A percentile compares a stretch with the other conserved stretches of the same genome.
These are phyloP conservation scores for Romanomermis culicivorax DNA, from an alignment of 2,888 invertebrate genomes.

Conservation along the genomic window DNA sequence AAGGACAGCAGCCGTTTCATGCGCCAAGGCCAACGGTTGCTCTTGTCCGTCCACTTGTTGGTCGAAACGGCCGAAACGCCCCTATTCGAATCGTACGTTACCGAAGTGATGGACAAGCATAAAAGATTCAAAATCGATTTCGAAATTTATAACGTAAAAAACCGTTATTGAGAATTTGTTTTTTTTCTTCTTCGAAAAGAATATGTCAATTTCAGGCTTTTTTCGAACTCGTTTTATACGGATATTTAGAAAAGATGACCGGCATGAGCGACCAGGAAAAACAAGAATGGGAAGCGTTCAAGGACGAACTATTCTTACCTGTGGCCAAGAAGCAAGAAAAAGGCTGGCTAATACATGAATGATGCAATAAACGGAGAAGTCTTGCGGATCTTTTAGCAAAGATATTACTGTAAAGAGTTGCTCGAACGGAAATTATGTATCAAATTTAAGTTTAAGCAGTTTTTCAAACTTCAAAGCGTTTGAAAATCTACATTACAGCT, in stretches of 20 bases:
- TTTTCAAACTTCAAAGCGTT: no score
- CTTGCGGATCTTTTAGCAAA: no score
- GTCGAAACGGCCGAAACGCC: constrained; percentile 18
- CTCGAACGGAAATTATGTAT: no score
- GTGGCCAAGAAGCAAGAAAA: neutral
- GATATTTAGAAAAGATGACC: constrained; percentile 16
- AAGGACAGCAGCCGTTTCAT: constrained; percentile 21
- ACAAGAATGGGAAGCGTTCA: neutral
- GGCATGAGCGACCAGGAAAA: neutral
- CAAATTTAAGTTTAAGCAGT: no score
- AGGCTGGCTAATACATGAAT: neutral
- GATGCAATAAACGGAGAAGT: no score
- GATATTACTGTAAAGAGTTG: no score
- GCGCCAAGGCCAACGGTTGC: constrained; percentile 24
- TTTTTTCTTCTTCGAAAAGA: no score
- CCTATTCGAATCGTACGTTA: constrained; percentile 20
- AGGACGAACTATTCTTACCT: neutral
- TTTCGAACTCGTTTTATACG: constrained; percentile 21
- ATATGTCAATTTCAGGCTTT: constrained; percentile 17
- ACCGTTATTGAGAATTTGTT: neutral
- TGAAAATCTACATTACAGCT: no score
- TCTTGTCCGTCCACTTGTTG: constrained; percentile 20
- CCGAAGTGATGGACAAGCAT: constrained; percentile 23
- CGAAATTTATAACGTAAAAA: neutral
- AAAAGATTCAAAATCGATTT: constrained; percentile 18